phyloP scores from a whole-genome alignment of 1,140 invertebrate genomes.

The Neodiprion fabricii region DNA sequence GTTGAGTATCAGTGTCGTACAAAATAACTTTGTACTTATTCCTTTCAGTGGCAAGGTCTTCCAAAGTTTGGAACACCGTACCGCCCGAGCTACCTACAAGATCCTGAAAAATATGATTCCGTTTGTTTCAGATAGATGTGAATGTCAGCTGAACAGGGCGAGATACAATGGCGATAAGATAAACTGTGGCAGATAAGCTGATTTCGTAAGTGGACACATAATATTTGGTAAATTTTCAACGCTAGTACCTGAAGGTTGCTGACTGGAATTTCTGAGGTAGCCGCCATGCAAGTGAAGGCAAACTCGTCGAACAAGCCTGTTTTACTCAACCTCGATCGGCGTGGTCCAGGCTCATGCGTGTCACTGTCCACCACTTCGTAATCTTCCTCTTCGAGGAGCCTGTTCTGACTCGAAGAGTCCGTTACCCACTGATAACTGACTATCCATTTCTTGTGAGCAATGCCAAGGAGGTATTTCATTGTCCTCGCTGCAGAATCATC shows the following conservation, averaged over 20 bases:
- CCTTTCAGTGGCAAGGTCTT: slow-evolving; percentile 14
- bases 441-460: slow-evolving; percentile 38
- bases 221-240: background rate
- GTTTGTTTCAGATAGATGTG: background rate
- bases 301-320: slow-evolving; percentile 34
- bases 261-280: slow-evolving; percentile 28
- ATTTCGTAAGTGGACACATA: background rate
- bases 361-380: slow-evolving; percentile 46
- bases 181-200: background rate
- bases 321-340: slow-evolving; percentile 28
- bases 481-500: slow-evolving; percentile 31
- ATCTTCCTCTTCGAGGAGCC: slow-evolving; percentile 61
- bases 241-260: slow-evolving; percentile 33
- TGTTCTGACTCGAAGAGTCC: slow-evolving; percentile 68
- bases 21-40: slow-evolving; percentile 21
- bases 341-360: slow-evolving; percentile 25
- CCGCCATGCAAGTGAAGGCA: slow-evolving; percentile 33
- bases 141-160: background rate
- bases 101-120: slow-evolving; percentile 26
- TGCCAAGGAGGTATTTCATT: slow-evolving; percentile 41
- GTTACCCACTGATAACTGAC: slow-evolving; percentile 65
- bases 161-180: background rate
- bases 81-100: slow-evolving; percentile 30
- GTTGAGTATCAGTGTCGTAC: slow-evolving; percentile 17
- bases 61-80: slow-evolving; percentile 25